These are phyloP conservation scores for Xenotilapia longispinis DNA, from an alignment of 2,113 vertebrate species.

Conservation along the genomic window DNA sequence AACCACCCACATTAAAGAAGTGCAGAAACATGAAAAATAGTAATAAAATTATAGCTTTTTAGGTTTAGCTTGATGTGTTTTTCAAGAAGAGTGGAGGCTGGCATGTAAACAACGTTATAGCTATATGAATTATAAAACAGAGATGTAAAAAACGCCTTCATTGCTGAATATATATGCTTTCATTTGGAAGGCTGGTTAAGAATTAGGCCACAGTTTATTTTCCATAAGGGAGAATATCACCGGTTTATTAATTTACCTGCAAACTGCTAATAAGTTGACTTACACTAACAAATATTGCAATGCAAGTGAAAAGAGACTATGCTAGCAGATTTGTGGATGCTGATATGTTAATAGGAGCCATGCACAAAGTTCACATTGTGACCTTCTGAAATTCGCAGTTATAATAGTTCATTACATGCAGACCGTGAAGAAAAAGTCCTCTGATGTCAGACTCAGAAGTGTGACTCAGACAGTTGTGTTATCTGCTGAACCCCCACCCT, in stretches of 20 bases:
- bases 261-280: background rate
- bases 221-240: background rate
- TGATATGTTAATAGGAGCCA: background rate
- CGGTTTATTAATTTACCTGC: background rate
- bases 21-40: background rate
- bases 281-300: background rate
- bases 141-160: background rate
- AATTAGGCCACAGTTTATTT: background rate
- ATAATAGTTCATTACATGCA: background rate
- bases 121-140: background rate
- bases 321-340: background rate
- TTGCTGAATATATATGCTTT: background rate
- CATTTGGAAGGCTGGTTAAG: fast-evolving
- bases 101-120: fast-evolving
- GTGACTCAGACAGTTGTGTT: background rate
- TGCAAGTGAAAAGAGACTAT: background rate
- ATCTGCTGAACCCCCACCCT: background rate
- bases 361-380: background rate
- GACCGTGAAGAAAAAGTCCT: background rate
- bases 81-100: background rate
- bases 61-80: background rate
- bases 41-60: background rate
- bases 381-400: background rate
- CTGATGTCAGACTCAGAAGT: background rate
- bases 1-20: background rate